phyloP scores from a whole-genome alignment of 2,888 invertebrate genomes.

The Trichogramma dendrolimi region DNA sequence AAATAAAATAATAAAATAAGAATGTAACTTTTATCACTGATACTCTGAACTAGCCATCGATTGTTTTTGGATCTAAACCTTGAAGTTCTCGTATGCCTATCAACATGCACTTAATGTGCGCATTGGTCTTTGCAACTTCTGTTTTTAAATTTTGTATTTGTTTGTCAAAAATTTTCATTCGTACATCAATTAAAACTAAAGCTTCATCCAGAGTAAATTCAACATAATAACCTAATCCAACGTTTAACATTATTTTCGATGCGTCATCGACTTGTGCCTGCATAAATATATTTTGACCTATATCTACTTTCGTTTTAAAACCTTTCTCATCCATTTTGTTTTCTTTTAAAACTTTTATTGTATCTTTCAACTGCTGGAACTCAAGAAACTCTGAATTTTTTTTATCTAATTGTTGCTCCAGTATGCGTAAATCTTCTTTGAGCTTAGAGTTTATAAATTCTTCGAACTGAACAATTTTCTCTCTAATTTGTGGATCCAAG shows the following conservation, averaged over 20 bases:
- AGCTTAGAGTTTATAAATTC: constrained; percentile 74
- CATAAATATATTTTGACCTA: constrained; percentile 81
- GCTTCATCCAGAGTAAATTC: constrained; percentile 72
- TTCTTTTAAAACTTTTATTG: constrained; percentile 63
- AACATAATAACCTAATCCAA: constrained; percentile 73
- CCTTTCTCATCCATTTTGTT: constrained; percentile 56
- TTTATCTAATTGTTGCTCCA: constrained; percentile 60
- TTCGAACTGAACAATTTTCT: constrained; percentile 58
- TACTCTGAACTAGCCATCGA: too few species aligned
- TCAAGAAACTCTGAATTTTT: constrained; percentile 69
- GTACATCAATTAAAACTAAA: constrained; percentile 64
- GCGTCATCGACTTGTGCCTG: constrained; percentile 69
- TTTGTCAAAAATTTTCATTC: constrained; percentile 63
- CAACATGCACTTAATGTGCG: constrained; percentile 74
- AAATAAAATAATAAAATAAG: too few species aligned
- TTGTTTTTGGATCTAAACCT: constrained; percentile 27
- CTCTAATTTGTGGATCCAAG: constrained; percentile 36
- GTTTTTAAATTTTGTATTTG: constrained; percentile 62
- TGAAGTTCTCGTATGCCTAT: constrained; percentile 65
- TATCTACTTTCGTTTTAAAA: constrained; percentile 69
- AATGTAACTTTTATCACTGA: neutral
- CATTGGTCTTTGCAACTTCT: constrained; percentile 68
- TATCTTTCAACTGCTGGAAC: constrained; percentile 68
- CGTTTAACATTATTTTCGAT: constrained; percentile 64
- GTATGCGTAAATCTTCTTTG: constrained; percentile 64